Base-by-base conservation (phyloP, 2,797 vertebrate species). In the Oreonectes daqikongensis region DNA sequence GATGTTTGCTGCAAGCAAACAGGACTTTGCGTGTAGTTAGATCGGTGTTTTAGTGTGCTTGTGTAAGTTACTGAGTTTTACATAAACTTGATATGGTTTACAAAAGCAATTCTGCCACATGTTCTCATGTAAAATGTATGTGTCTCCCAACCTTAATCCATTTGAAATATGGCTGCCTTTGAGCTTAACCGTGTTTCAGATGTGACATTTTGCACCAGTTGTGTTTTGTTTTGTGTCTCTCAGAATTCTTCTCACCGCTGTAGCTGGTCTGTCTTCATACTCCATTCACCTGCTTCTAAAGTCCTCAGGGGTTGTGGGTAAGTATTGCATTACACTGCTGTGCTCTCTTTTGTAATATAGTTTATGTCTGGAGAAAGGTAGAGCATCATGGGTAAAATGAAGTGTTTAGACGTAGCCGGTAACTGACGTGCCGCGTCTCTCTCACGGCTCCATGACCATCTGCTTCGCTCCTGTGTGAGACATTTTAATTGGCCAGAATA, bases 251-350 rank as follows among this genome's bases (percentile, higher is more conserved):
- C 89, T 99, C 70, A 96, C 96, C 0, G 94, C 93, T 0, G 95
- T 99, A 40, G 97, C 97, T 12, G 90, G 93, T 69, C 95, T 99
- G 40, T 99, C 98, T 20, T 94, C 94, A 69, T 99, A 99, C 85
- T 99, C 98, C 86, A 99, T 99, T 86, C 98, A 99, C 84, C 89
- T 99, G 82, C 93, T 99, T 80, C 95, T 99, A 71, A 98, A 99
- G 87, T 97, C 92, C 40, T 98, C 98, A 0, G 98, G 98, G 69
- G 93, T 99, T 1, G 95, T 96, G 73, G 95, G 95, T 96, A 85
- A 94, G 94, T 89, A 50, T 15, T 61, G 8, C 5, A 6, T 67
- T 12, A 38, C 22, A 17, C 60, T 24, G 28, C 61, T 20, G 2
- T 26, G 20, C 50, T 42, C 6, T 3, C 15, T 35, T 40, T 55